Conservation (phyloP, 2,797 vertebrate genomes). For the Natrix natrix region DNA sequence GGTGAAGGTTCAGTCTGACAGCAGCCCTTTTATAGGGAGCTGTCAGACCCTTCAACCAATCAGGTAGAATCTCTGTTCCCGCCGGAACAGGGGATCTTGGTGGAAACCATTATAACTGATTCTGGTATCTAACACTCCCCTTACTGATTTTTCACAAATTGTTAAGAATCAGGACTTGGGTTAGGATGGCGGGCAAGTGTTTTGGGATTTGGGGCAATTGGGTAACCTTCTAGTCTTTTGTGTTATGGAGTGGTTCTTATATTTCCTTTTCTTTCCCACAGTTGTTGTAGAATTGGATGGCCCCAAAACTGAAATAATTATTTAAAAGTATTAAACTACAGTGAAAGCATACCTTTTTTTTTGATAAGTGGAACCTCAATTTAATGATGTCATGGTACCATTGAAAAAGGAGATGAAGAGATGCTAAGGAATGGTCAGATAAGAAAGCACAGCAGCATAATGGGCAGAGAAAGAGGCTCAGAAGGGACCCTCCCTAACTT, state of each 20-base stretch:
- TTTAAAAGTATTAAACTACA: not conserved
- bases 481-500: not conserved
- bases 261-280: not conserved
- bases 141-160: not conserved
- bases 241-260: not conserved
- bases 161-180: not conserved
- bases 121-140: not conserved
- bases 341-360: not conserved
- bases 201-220: not conserved
- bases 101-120: no score
- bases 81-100: no score
- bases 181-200: not conserved
- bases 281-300: not conserved
- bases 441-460: not conserved
- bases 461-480: not conserved
- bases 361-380: not conserved
- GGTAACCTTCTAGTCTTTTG: not conserved
- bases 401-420: not conserved
- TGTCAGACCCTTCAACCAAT: no score
- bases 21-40: no score
- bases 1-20: no score
- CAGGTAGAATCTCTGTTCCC: no score
- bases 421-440: not conserved
- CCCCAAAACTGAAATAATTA: not conserved
- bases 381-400: not conserved